phyloP scores from a whole-genome alignment of 2,888 invertebrate species.

The Stegophylla sp. region DNA sequence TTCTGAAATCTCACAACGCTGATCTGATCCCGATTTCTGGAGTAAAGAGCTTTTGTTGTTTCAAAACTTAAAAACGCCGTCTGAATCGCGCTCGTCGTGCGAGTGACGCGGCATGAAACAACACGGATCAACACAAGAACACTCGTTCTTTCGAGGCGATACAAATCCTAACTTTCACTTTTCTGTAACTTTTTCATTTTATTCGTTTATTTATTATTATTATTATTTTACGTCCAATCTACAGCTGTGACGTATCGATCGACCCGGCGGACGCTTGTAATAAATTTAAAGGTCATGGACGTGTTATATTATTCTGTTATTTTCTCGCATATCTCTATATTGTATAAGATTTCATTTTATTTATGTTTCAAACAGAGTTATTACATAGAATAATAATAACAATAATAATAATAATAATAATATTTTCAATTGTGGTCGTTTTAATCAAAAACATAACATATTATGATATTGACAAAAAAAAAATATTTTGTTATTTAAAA shows the following conservation, averaged over 20 bases:
- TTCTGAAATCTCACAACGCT: slow-evolving; percentile 2
- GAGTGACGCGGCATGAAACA: slow-evolving; percentile 3
- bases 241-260: slow-evolving; percentile 6
- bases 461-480: not conserved
- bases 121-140: slow-evolving; percentile 29
- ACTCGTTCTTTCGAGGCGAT: slow-evolving; percentile 10
- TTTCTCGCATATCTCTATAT: too few relatives aligned
- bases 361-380: not conserved
- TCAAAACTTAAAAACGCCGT: not conserved
- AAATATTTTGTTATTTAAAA: too few relatives aligned
- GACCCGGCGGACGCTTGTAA: slow-evolving; percentile 12
- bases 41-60: not conserved
- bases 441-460: not conserved
- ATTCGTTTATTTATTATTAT: slow-evolving; percentile 16
- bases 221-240: not conserved
- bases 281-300: not conserved
- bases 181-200: slow-evolving; percentile 11
- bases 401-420: not conserved
- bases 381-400: not conserved
- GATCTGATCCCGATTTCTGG: not conserved
- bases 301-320: not conserved
- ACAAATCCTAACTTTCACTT: slow-evolving; percentile 22
- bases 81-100: not conserved
- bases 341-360: not conserved
- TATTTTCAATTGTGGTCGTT: too few relatives aligned